Conservation (phyloP, 2,113 vertebrate genomes). For the Clarias gariepinus region DNA sequence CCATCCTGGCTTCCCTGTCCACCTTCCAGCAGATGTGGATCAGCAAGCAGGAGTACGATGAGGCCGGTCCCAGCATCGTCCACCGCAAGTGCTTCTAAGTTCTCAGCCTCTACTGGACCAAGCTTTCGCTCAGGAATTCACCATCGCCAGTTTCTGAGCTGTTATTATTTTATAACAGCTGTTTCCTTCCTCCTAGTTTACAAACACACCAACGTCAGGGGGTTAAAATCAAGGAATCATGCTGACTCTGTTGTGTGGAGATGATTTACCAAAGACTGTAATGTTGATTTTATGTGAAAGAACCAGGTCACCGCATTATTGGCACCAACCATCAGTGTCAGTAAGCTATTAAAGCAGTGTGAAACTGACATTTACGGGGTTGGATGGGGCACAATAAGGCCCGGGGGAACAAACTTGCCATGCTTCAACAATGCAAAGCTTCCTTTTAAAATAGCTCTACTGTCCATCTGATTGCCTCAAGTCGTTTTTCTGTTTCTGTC, state of each 20-base stretch:
- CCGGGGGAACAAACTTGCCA: background rate
- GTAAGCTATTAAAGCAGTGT: background rate
- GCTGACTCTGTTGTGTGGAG: conserved; percentile 75
- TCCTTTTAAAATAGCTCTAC: background rate
- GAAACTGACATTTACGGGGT: background rate
- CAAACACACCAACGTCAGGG: conserved; percentile 37
- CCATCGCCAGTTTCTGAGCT: background rate
- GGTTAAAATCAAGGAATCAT: conserved; percentile 63
- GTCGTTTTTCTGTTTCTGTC: conserved; percentile 11
- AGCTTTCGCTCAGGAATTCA: conserved; percentile 65
- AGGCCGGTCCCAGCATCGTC: conserved; percentile 92
- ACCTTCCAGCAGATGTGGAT: conserved; percentile 99
- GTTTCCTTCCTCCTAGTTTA: conserved; percentile 39
- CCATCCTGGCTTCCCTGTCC: conserved; percentile 96
- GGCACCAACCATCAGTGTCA: conserved; percentile 20
- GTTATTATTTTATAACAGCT: conserved; percentile 59
- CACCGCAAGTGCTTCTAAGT: conserved; percentile 97
- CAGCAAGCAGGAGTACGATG: conserved; percentile 95
- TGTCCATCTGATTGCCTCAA: background rate
- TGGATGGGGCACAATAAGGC: background rate
- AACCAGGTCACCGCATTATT: conserved; percentile 10
- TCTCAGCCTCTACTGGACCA: conserved; percentile 49
- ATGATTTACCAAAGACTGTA: conserved; percentile 83
- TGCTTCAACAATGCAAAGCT: background rate
- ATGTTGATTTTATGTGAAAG: background rate